Percentiles rank a stretch among this genome's conserved stretches.
phyloP scores from a whole-genome alignment of 2,113 vertebrate species.

The Mixornis gularis region DNA sequence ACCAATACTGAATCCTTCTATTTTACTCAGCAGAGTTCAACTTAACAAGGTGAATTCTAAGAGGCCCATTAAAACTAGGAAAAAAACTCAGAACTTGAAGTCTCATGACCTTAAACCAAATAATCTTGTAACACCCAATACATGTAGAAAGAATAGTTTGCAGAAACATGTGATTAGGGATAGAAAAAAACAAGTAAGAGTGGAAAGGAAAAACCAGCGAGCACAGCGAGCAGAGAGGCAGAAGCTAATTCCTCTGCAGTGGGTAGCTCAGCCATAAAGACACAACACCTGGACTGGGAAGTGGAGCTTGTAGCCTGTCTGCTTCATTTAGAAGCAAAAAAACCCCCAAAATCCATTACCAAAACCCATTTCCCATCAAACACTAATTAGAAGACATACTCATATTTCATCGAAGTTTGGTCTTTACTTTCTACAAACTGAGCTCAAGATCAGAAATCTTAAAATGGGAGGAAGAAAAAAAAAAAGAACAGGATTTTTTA shows the following conservation, averaged over 20 bases:
- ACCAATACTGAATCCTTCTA: neutral
- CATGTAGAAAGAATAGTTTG: neutral
- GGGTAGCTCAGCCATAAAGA: neutral
- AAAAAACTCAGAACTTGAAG: neutral
- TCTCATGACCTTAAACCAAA: slow-evolving; percentile 13
- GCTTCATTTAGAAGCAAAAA: neutral
- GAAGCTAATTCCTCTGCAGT: neutral
- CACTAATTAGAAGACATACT: neutral
- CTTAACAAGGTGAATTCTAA: neutral
- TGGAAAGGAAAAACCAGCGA: neutral
- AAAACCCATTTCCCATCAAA: neutral
- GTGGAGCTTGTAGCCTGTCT: neutral
- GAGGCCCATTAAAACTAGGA: neutral
- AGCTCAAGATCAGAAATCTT: neutral
- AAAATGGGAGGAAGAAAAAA: fast-evolving
- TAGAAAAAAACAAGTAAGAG: neutral
- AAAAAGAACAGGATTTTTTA: neutral
- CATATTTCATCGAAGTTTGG: neutral
- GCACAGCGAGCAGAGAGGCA: neutral
- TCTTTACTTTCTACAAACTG: neutral
- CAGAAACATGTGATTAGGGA: neutral
- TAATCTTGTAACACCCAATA: slow-evolving; percentile 24
- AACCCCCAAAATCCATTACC: neutral
- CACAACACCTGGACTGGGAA: neutral
- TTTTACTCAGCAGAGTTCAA: neutral